These are phyloP conservation scores for Anguilla marmorata DNA, from an alignment of 2,797 vertebrate species.

Conservation along the genomic window DNA sequence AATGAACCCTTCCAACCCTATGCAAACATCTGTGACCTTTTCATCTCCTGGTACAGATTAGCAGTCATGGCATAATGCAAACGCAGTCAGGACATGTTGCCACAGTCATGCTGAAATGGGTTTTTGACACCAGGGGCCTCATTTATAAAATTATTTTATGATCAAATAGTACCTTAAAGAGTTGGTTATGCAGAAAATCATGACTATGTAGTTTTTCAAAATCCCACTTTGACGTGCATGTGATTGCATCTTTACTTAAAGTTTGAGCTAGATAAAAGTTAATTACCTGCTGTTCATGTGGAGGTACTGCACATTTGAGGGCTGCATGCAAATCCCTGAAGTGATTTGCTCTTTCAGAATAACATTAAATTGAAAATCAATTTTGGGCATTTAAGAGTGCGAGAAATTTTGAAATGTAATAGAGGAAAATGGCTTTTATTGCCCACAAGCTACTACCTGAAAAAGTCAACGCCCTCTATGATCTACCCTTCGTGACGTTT, in stretches of 20 bases:
- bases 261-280: background rate
- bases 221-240: background rate
- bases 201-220: background rate
- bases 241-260: background rate
- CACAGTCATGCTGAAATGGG: background rate
- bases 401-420: no score
- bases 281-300: background rate
- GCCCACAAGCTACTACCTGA: no score
- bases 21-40: background rate
- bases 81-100: background rate
- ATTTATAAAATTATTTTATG: background rate
- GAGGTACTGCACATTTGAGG: background rate
- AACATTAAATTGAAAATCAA: no score
- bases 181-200: background rate
- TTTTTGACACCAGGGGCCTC: background rate
- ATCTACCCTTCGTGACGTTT: no score
- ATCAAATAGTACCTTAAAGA: background rate
- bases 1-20: background rate
- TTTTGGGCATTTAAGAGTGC: no score
- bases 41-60: background rate
- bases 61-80: background rate
- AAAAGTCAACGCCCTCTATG: no score
- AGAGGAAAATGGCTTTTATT: no score
- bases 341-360: no score
- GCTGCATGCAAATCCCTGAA: no score